A percentile compares a stretch with the other conserved stretches of the same genome.
phyloP scores from a whole-genome alignment of 2,888 invertebrate genomes.

The Gasteruption jaculator region DNA sequence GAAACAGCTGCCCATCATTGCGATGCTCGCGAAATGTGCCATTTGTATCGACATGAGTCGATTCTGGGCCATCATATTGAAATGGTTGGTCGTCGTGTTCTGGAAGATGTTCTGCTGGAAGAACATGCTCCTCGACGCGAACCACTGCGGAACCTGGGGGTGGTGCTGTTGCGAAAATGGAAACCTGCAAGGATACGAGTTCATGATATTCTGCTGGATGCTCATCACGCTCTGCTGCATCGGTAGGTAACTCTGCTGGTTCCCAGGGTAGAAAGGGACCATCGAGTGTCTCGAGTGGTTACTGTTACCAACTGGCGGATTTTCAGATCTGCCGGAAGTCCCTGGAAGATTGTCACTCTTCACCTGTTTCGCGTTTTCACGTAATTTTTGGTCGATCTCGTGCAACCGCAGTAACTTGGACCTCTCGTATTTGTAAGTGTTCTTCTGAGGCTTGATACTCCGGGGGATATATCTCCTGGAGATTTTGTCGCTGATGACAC shows the following conservation, averaged over 20 bases:
- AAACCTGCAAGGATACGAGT: no score
- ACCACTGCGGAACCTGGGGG: no score
- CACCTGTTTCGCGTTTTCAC: neutral
- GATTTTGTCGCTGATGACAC: conserved; percentile 29
- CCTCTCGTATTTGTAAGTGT: conserved; percentile 32
- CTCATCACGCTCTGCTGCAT: no score
- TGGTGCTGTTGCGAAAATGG: no score
- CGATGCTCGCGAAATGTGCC: conserved; percentile 16
- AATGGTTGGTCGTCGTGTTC: conserved; percentile 18
- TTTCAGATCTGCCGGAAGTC: no score
- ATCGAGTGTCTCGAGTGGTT: no score
- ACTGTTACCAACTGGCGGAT: no score
- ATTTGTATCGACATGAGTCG: conserved; percentile 19
- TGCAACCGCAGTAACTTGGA: conserved; percentile 24
- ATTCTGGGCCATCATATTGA: conserved; percentile 18
- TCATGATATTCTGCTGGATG: no score
- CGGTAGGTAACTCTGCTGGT: no score
- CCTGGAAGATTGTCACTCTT: neutral
- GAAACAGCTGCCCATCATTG: conserved; percentile 16
- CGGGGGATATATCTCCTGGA: conserved; percentile 37
- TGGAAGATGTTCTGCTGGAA: conserved; percentile 15
- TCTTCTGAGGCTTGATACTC: conserved; percentile 34
- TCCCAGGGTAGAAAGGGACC: no score
- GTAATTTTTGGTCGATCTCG: conserved; percentile 21
- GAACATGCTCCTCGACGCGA: conserved; percentile 15